Base-by-base conservation (phyloP, 2,888 invertebrate genomes). In the Heliconius aoede region DNA sequence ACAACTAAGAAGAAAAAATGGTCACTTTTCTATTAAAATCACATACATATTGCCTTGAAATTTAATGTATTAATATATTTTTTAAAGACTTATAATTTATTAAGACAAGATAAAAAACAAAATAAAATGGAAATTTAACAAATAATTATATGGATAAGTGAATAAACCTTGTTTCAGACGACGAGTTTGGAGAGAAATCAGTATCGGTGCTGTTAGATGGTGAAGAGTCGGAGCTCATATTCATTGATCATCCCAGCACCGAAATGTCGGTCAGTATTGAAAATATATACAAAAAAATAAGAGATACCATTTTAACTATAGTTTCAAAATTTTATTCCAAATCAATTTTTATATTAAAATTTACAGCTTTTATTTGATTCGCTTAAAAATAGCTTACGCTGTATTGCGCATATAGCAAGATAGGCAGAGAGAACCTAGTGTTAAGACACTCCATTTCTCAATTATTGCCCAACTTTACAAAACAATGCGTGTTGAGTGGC, bases 191-290 rank as follows among this genome's bases (percentile, higher is more conserved):
- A 0, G 98, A 98, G 92, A 97, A 98, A 88, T 97, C 97, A 0
- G 98, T 98, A 36, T 97, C 97, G n/a, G 96, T 98, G n/a, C 92
- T 98, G 62, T 91, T 98, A 80, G 98, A 98, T 82, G 98, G 97
- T 0, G 98, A 98, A 86, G 98, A 98, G 88, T 97, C 98, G 0
- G 98, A 98, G 88, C 95, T 98, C 91, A 97, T 97, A 79, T 98
- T 98, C 88, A 97, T 98, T 82, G 98, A 98, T 89, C 98, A 98
- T 89, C 97, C 98, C 4, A 96, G 97, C 83, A 96, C 97, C 46
- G 98, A 98, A 90, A 98, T 98, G 97, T 97, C 98, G 95, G 98
- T 98, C 91, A 96, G 97, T 88, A 11, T 28, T 26, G 28, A 30
- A 40, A 21, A 65, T 18, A 40, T 26, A 40, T 15, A 18, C 1